Percentiles rank a stretch among this genome's conserved stretches.
Conservation (phyloP, 2,113 vertebrate genomes). For the Varanus salvator region DNA sequence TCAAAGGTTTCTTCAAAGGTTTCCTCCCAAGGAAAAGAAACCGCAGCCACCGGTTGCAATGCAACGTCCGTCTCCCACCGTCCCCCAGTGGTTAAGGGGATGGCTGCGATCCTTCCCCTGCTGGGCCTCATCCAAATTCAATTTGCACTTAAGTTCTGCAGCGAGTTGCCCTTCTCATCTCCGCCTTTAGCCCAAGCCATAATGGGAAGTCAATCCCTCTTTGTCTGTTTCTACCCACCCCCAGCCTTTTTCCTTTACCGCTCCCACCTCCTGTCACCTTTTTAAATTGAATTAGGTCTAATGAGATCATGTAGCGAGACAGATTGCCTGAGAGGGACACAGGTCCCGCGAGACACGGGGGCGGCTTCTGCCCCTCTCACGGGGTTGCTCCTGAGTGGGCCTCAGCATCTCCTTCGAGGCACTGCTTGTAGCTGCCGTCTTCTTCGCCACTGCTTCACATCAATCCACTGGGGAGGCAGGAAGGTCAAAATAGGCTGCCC, state of each 20-base stretch:
- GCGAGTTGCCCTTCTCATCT: neutral
- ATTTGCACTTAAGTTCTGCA: neutral
- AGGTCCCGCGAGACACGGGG: fast-evolving
- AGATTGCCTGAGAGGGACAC: neutral
- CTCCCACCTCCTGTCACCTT: neutral
- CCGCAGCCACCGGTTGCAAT: no score
- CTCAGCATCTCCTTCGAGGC: fast-evolving
- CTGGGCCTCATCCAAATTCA: neutral
- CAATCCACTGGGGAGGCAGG: fast-evolving
- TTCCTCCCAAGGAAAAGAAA: neutral
- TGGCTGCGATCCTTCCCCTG: neutral
- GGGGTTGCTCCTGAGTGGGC: neutral
- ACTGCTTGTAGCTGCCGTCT: slow-evolving; percentile 7
- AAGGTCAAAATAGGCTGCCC: neutral
- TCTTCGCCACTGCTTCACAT: neutral
- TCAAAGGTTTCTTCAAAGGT: neutral
- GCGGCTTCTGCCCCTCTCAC: fast-evolving
- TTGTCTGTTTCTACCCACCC: neutral
- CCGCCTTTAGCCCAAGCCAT: neutral
- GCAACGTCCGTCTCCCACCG: no score
- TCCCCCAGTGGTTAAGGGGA: neutral
- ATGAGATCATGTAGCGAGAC: neutral
- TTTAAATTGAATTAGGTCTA: neutral
- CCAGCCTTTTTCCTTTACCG: neutral
- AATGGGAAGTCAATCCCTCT: neutral